Conservation (phyloP, 2,888 invertebrate genomes). For the Palloptera scutellata region DNA sequence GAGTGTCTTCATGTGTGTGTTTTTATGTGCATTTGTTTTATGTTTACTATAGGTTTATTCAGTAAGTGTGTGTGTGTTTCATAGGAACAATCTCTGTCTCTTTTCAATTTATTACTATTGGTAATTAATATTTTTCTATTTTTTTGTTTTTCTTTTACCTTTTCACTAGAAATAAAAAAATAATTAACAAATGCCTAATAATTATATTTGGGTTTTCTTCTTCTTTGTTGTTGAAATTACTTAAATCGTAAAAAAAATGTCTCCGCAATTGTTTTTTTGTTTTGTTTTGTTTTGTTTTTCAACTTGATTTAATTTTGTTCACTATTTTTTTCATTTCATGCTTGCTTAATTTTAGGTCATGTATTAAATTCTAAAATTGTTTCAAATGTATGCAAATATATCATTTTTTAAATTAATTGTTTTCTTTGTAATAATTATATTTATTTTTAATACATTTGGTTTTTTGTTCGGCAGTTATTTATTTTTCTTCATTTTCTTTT, state of each 20-base stretch:
- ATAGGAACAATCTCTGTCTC: constrained; percentile 53
- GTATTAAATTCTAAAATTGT: constrained; percentile 40
- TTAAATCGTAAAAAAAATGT: constrained; percentile 41
- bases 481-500: constrained; percentile 40
- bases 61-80: constrained; percentile 43
- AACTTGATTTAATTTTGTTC: constrained; percentile 6
- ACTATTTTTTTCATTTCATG: constrained; percentile 10
- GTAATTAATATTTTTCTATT: constrained; percentile 29
- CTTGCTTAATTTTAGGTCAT: constrained; percentile 27
- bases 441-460: constrained; percentile 16
- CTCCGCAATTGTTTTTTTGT: constrained; percentile 41
- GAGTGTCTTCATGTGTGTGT: constrained; percentile 32
- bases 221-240: constrained; percentile 39
- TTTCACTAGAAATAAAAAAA: constrained; percentile 48
- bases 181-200: constrained; percentile 43
- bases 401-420: constrained; percentile 18
- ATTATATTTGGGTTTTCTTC: constrained; percentile 37
- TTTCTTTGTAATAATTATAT: constrained; percentile 35
- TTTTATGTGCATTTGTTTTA: not conserved
- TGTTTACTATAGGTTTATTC: too few relatives aligned
- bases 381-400: constrained; percentile 13
- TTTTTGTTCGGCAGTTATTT: constrained; percentile 54
- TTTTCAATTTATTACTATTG: constrained; percentile 33
- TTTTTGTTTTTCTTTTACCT: constrained; percentile 35
- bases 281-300: constrained; percentile 25